Evolutionary conservation across 2,113 vertebrate species (phyloP), one percentile per base, ranked within the genome.

Genomic region (Chloropsis hardwickii): DNA sequence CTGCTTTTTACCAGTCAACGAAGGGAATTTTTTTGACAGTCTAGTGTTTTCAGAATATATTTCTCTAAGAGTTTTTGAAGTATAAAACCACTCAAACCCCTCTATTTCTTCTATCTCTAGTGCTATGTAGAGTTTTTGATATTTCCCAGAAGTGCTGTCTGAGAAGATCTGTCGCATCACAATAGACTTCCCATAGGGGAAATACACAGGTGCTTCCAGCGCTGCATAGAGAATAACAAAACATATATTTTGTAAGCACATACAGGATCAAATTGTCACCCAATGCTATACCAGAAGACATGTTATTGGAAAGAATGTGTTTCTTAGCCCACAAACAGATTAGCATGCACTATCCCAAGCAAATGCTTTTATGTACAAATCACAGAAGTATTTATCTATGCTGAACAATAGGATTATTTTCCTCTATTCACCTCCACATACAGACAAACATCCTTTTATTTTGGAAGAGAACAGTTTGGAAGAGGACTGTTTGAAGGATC

Each of bases 121-220:
- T 42, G 39, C 62, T 76, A 8, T 40, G 62, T 56, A 65, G n/a
- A 71, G 10, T 61, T 92, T 93, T 57, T 88, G 54, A 12, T 79
- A 79, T 86, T 93, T 94, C 80, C 67, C 91, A 92, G 67, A 83
- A 88, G 82, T 58, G 60, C 72, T 78, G 54, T 73, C 62, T 88
- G 74, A 65, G 61, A 90, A 95, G 66, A 80, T 80, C 81, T 93
- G 35, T 83, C 72, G 2, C 40, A 90, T 70, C 23, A 47, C 54
- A 62, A 29, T 10, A 78, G 58, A 44, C 8, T 94, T 93, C 76
- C 74, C 54, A 33, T 39, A 73, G 71, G 56, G 39, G 35, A 91
- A 94, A 80, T 31, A 69, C 1, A 6, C 47, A 86, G 42, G 27
- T 72, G n/a, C 39, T 90, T 62, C 71, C 54, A 90, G 64, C 35